A percentile compares a stretch with the other conserved stretches of the same genome.
Conservation (phyloP, 2,797 vertebrate species). For the Myotis vivesi region DNA sequence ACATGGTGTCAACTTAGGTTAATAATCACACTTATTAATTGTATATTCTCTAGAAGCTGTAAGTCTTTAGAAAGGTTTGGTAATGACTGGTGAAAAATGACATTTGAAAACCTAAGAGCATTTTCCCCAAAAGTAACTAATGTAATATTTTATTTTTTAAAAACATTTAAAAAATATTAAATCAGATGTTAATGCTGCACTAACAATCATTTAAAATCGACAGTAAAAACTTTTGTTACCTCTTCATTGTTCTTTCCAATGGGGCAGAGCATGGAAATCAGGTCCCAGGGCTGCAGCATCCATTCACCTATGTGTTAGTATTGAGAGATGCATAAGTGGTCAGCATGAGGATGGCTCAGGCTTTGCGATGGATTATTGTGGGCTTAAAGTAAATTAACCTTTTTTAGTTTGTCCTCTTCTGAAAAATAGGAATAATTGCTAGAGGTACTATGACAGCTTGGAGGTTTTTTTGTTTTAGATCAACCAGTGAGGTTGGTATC, state of each 20-base stretch:
- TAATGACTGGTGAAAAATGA: not conserved
- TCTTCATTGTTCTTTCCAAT: not conserved
- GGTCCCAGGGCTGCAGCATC: not conserved
- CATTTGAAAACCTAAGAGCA: constrained; percentile 21
- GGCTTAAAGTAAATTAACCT: not conserved
- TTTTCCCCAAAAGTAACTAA: not conserved
- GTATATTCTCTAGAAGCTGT: not conserved
- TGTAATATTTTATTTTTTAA: not conserved
- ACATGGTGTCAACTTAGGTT: not conserved
- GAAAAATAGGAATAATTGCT: not conserved
- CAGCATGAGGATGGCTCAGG: not conserved
- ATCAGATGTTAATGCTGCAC: not conserved
- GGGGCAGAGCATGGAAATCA: not conserved
- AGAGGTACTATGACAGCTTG: not conserved
- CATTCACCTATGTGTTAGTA: not conserved
- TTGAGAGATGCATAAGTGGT: not conserved
- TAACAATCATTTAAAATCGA: not conserved
- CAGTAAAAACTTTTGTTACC: not conserved
- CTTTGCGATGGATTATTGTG: not conserved
- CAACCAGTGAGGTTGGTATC: not conserved
- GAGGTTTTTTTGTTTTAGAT: not conserved
- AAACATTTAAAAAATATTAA: not conserved
- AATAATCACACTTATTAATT: not conserved
- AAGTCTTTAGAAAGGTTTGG: constrained; percentile 27
- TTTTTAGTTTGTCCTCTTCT: constrained; percentile 19